These are phyloP conservation scores for Lophius piscatorius DNA, from an alignment of 2,113 vertebrate species.

Conservation along the genomic window DNA sequence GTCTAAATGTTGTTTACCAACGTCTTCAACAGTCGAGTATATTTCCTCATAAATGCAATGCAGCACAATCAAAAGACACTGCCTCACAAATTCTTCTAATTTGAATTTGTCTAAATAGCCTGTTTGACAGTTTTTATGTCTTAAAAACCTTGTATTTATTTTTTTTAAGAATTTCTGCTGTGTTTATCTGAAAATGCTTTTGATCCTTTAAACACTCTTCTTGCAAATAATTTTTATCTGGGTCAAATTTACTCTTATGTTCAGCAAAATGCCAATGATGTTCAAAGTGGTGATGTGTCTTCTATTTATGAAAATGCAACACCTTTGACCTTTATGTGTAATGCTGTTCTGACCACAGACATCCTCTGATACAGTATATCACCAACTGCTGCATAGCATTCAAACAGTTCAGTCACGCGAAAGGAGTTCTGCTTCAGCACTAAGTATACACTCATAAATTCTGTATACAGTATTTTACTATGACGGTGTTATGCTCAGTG, in stretches of 20 bases:
- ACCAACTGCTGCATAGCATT: too few relatives aligned
- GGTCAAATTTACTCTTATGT: too few relatives aligned
- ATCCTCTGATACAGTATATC: background rate
- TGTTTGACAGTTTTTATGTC: slow-evolving; percentile 62
- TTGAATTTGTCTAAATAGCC: slow-evolving; percentile 77
- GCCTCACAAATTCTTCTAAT: slow-evolving; percentile 82
- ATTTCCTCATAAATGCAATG: slow-evolving; percentile 81
- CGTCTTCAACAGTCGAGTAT: slow-evolving; percentile 77
- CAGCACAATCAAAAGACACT: slow-evolving; percentile 80
- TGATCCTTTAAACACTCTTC: slow-evolving; percentile 25
- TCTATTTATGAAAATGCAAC: background rate
- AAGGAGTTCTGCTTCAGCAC: too few relatives aligned
- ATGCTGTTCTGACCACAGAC: background rate
- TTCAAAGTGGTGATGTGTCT: background rate
- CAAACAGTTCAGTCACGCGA: too few relatives aligned
- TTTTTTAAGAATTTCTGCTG: too few relatives aligned
- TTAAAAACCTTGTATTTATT: slow-evolving; percentile 6
- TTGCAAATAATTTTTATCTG: too few relatives aligned
- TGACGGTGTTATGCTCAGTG: too few relatives aligned
- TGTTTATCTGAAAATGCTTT: too few relatives aligned
- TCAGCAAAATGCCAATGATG: too few relatives aligned
- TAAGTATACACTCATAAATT: too few relatives aligned
- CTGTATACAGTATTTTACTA: too few relatives aligned
- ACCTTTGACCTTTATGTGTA: slow-evolving; percentile 6
- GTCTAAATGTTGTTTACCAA: slow-evolving; percentile 79